Base-by-base conservation (phyloP, 2,888 invertebrate species). In the Abrostola tripartita region DNA sequence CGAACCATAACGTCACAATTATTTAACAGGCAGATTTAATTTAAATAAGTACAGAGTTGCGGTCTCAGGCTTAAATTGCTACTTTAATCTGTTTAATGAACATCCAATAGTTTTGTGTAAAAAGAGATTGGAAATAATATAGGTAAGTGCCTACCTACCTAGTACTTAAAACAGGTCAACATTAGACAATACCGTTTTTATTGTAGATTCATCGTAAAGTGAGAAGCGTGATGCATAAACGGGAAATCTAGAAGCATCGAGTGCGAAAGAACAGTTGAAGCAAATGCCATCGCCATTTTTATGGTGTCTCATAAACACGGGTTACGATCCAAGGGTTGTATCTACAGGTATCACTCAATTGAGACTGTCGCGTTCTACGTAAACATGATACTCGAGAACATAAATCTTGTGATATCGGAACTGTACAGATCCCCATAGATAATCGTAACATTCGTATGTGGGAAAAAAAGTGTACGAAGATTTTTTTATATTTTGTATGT, bases 271-370 rank as follows among this genome's bases (percentile, higher is more conserved):
- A 52, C 65, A 61, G 61, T 63, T 51, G 56, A 57, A 61, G 66
- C 71, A 58, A 78, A 67, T 40, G 56, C 54, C 54, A 62, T 68
- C 58, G 44, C 35, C 59, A 59, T 36, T 57, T 74, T 78, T 74
- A 76, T 68, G 54, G 69, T 55, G 51, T 14, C 64, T 68, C 76
- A 69, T 78, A 78, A 78, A 78, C 61, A 47, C 64, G 44, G 55
- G 66, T 76, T 78, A 78, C 76, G 79, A 79, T 57, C 57, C 36
- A 52, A 47, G 60, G 67, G 61, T 61, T 60, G 59, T 61, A 50
- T 63, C 44, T 59, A 50, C 74, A 71, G 68, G 61, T 76, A 74
- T 76, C 79, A 78, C 78, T 76, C 79, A 76, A 78, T 78, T 71
- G 55, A 54, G 50, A 57, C 44, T 47, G 71, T 55, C 71, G 61